Conservation (phyloP, 1,140 invertebrate genomes). For the Acromyrmex echinatior region DNA sequence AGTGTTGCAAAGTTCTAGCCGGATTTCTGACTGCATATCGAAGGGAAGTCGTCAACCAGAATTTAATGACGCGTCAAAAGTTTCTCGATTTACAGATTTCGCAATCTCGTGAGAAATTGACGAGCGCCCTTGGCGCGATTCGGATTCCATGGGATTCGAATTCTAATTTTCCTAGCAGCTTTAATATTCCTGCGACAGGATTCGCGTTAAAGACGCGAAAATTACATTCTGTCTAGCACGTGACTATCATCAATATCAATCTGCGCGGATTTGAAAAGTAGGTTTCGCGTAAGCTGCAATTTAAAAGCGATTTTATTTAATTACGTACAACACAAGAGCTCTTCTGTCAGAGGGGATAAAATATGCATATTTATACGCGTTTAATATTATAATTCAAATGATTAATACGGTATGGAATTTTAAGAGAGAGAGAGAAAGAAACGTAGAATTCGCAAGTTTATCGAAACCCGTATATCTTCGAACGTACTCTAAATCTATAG, state of each 20-base stretch:
- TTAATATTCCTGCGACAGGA: constrained; percentile 51
- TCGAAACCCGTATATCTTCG: background rate
- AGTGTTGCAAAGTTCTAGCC: constrained; percentile 9
- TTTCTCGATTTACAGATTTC: constrained; percentile 61
- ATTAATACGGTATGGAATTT: background rate
- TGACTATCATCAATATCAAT: constrained; percentile 57
- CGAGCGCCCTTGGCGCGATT: constrained; percentile 32
- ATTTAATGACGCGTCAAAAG: constrained; percentile 63
- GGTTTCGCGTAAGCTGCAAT: background rate
- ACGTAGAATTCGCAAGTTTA: background rate
- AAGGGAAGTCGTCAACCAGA: constrained; percentile 17
- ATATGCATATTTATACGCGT: background rate
- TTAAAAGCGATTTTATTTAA: constrained; percentile 48
- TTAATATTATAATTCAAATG: background rate
- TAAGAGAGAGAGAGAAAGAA: background rate
- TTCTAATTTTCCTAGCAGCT: constrained; percentile 47
- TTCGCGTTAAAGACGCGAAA: constrained; percentile 53
- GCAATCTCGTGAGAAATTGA: constrained; percentile 54
- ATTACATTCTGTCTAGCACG: constrained; percentile 51
- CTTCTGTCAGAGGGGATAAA: background rate
- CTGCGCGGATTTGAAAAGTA: background rate
- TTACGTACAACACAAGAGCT: background rate
- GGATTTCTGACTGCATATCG: constrained; percentile 34
- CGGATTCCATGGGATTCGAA: constrained; percentile 40
- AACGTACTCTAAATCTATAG: background rate